A percentile compares a stretch with the other conserved stretches of the same genome.
phyloP scores from a whole-genome alignment of 64 coral and sea anemone species.

The Stichodactyla helianthus region DNA sequence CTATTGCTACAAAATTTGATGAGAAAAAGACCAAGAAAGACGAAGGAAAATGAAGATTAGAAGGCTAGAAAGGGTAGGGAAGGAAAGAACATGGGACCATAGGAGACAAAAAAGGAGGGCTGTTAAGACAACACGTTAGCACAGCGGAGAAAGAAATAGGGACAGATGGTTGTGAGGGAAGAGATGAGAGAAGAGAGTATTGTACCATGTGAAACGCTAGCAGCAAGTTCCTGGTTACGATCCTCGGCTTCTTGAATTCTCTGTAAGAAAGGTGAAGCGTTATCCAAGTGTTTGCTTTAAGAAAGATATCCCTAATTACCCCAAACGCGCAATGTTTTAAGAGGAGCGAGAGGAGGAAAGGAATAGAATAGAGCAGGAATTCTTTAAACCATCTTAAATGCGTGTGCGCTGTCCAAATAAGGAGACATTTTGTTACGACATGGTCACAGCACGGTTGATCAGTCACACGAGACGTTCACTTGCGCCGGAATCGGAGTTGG shows the following conservation, averaged over 20 bases:
- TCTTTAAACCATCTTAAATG: background rate
- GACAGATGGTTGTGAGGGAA: too few relatives aligned
- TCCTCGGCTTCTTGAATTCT: constrained; percentile 93
- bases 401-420: too few relatives aligned
- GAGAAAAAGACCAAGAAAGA: background rate
- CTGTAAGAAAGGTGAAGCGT: constrained; percentile 16
- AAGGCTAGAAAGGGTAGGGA: background rate
- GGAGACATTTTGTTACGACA: too few relatives aligned
- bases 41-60: background rate
- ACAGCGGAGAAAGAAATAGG: background rate
- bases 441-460: too few relatives aligned
- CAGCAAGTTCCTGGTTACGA: constrained; percentile 90
- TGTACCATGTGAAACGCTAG: constrained; percentile 86
- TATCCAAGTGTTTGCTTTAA: too few relatives aligned
- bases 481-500: too few relatives aligned
- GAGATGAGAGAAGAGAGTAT: background rate
- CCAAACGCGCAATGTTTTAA: background rate
- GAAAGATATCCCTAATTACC: background rate
- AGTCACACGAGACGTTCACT: too few relatives aligned
- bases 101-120: too few relatives aligned
- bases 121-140: too few relatives aligned
- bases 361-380: too few relatives aligned
- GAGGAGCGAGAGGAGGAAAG: too few relatives aligned
- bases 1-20: background rate
- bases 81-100: background rate